phyloP scores from a whole-genome alignment of 2,888 invertebrate species.

The Vanessa cardui region DNA sequence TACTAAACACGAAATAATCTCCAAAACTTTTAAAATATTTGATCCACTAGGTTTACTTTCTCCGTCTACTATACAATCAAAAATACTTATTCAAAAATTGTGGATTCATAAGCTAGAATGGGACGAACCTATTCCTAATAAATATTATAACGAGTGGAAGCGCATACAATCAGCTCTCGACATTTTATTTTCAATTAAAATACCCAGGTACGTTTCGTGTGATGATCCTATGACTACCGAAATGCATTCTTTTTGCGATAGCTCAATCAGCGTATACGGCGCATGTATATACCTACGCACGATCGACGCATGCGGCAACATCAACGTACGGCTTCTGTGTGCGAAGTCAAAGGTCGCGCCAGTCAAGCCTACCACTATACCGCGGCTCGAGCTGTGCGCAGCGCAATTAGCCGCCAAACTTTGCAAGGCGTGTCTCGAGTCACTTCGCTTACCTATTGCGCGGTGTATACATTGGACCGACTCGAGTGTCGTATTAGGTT shows the following conservation, averaged over 20 bases:
- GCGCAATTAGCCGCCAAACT: constrained; percentile 21
- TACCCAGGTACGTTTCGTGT: constrained; percentile 16
- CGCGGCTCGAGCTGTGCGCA: constrained; percentile 27
- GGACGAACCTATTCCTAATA: background rate
- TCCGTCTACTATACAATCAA: constrained; percentile 38
- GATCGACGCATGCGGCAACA: background rate
- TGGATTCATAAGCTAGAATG: no score
- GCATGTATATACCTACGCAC: constrained; percentile 23
- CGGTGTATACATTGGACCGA: constrained; percentile 15
- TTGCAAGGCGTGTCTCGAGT: background rate
- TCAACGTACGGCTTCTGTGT: constrained; percentile 12
- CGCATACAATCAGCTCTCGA: constrained; percentile 24
- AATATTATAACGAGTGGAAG: background rate
- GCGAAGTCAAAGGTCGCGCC: constrained; percentile 24
- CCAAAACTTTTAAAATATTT: constrained; percentile 36
- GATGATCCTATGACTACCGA: constrained; percentile 15
- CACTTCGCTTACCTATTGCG: constrained; percentile 10
- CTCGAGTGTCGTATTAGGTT: constrained; percentile 19
- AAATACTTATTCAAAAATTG: constrained; percentile 38
- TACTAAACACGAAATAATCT: constrained; percentile 38
- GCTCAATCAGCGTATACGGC: constrained; percentile 13
- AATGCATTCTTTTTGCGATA: constrained; percentile 23
- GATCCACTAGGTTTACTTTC: constrained; percentile 38
- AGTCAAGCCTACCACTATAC: constrained; percentile 25
- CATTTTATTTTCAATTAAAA: constrained; percentile 14